Base-by-base conservation (phyloP, 2,888 invertebrate species). In the Ctenicera cuprea region DNA sequence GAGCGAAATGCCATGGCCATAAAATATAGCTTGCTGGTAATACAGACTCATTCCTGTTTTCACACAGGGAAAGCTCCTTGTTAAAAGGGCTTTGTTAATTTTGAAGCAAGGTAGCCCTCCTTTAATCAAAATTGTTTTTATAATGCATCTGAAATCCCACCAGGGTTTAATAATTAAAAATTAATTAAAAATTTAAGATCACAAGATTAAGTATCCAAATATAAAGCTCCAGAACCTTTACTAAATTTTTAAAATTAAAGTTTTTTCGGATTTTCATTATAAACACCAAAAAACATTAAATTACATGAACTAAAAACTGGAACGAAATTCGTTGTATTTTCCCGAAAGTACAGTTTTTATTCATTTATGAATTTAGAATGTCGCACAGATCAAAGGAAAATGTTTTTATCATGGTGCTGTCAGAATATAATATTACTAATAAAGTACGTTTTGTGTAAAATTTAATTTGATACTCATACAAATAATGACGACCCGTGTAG, bases 1-100 rank as follows among this genome's bases (percentile, higher is more conserved):
- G 61, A 66, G 62, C 26, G 69, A 70, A 70, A 70, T 62, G 65
- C 61, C 54, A 52, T 48, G 68, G 61, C 48, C 52, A 65, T 70
- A 74, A 70, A 50, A 61, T 54, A 66, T 65, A 14, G 48, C 50
- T 11, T 12, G 11, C 18, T 61, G 43, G 54, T 30, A 61, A 68
- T 48, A 37, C 68, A 37, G 33, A 37, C 37, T 61, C 48, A 22
- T 52, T 63, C 37, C 61, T 59, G 57, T 64, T 61, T 52, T 62
- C 54, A 54, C 41, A 43, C 30, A 14, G 12, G n/a, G 45, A 70
- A 54, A 43, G 37, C 38, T 52, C 33, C 50, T 67, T 59, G 41
- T 37, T 64, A 50, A 37, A 18, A 50, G 20, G 26, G 37, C n/a
- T 64, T 50, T 64, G 64, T 41, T 66, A 52, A 52, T 54, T 66